Base-by-base conservation (phyloP, 1,140 invertebrate species). In the Cyclargus thomasi region DNA sequence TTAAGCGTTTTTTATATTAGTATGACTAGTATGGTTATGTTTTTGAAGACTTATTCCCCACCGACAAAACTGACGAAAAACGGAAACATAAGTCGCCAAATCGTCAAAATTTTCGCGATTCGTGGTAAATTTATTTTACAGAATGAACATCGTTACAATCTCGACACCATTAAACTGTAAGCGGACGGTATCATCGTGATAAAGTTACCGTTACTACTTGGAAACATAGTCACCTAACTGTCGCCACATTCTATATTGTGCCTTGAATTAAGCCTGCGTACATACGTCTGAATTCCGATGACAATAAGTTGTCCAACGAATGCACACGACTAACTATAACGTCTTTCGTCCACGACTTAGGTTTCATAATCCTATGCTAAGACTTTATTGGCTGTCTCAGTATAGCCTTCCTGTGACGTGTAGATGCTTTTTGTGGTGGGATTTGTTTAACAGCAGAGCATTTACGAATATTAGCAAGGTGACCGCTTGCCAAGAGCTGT, bases 161-260 rank as follows among this genome's bases (percentile, higher is more conserved):
- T 53, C 2, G 47, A 53, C 17, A 65, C 36, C 63, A 68, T 68
- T 55, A 39, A 64, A 63, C 36, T 10, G 53, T 55, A 22, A 68
- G 63, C 55, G 47, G 63, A 16, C 39, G 39, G 39, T 47, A 47
- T 70, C 68, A 65, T 73, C 68, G 75, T 73, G 77, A 76, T 75
- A 74, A 72, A 67, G 47, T 59, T 53, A 79, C 77, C 74, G 79
- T 76, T 77, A 76, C 55, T 75, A 67, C 65, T 70, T 67, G 65
- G 75, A 74, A 77, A 68, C 63, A 75, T 72, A 68, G 67, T 67
- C 39, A 62, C 63, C 65, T 81, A 77, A 81, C 75, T 78, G 78
- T 78, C 73, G 22, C 35, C 74, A 65, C 77, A 73, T 74, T 78
- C 72, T 74, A 70, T 67, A 65, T 63, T 74, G 77, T 77, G 70